Conservation (phyloP, 2,113 vertebrate genomes). For the Grammomys surdaster region DNA sequence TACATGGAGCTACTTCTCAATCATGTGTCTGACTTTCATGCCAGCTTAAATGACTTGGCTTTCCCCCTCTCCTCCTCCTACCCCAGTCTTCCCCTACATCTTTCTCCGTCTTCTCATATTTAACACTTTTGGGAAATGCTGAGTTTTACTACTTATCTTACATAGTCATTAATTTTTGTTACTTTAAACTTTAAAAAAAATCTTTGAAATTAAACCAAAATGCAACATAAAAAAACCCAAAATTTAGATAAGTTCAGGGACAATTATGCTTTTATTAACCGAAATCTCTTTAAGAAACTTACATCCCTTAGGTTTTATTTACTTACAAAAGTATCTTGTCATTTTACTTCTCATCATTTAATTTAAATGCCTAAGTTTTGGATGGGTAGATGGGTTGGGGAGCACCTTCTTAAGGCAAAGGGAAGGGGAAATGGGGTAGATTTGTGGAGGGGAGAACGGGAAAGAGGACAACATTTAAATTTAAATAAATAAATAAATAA, state of each 20-base stretch:
- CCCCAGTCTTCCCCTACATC: neutral
- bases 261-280: neutral
- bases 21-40: neutral
- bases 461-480: too few species aligned
- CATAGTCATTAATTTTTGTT: neutral
- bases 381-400: too few species aligned
- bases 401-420: too few species aligned
- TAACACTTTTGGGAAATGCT: neutral
- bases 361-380: neutral
- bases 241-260: neutral
- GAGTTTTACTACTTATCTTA: neutral
- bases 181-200: neutral
- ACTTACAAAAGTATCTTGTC: neutral
- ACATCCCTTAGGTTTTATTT: neutral
- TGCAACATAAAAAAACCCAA: neutral
- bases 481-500: too few species aligned
- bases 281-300: neutral
- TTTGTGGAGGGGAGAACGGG: too few species aligned
- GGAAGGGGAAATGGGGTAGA: too few species aligned
- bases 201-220: neutral
- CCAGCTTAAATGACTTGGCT: neutral
- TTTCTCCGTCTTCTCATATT: neutral
- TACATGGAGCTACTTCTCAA: neutral
- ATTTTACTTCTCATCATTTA: neutral
- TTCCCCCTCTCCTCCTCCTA: neutral